Conservation (phyloP, 2,888 invertebrate genomes). For the Morpho deidamia region DNA sequence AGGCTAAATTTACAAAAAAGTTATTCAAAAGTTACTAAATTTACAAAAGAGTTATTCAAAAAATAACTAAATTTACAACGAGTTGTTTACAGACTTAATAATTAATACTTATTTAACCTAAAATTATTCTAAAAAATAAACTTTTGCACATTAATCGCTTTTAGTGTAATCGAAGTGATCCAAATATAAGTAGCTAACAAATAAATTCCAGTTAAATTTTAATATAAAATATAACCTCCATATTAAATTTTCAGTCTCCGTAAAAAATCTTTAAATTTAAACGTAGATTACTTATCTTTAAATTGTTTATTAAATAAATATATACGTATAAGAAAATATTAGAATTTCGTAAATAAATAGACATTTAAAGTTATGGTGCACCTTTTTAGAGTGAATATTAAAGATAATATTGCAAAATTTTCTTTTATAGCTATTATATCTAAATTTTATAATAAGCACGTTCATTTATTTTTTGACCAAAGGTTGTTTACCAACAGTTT, state of each 20-base stretch:
- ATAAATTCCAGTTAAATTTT: constrained; percentile 19
- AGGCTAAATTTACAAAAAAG: not conserved
- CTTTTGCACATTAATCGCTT: constrained; percentile 15
- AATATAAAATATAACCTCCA: constrained; percentile 30
- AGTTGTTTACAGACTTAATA: not conserved
- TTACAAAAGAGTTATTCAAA: constrained; percentile 6
- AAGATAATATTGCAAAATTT: constrained; percentile 34
- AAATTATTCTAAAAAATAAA: constrained; percentile 5
- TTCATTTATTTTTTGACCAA: constrained; percentile 50
- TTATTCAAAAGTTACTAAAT: not conserved
- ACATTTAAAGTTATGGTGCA: constrained; percentile 68
- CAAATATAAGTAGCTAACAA: constrained; percentile 31
- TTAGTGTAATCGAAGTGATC: constrained; percentile 18
- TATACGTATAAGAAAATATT: constrained; percentile 44
- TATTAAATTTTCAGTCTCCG: constrained; percentile 29
- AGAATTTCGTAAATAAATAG: constrained; percentile 46
- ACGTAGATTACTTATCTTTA: constrained; percentile 39
- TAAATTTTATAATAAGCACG: constrained; percentile 32
- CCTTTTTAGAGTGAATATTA: constrained; percentile 59
- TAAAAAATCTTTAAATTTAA: constrained; percentile 43
- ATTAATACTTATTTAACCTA: constrained; percentile 10
- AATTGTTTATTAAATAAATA: constrained; percentile 48
- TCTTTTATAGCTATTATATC: constrained; percentile 40
- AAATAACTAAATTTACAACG: not conserved
- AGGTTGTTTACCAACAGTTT: constrained; percentile 37